Base-by-base conservation (phyloP, 2,888 invertebrate genomes). In the Drosophila rellima region DNA sequence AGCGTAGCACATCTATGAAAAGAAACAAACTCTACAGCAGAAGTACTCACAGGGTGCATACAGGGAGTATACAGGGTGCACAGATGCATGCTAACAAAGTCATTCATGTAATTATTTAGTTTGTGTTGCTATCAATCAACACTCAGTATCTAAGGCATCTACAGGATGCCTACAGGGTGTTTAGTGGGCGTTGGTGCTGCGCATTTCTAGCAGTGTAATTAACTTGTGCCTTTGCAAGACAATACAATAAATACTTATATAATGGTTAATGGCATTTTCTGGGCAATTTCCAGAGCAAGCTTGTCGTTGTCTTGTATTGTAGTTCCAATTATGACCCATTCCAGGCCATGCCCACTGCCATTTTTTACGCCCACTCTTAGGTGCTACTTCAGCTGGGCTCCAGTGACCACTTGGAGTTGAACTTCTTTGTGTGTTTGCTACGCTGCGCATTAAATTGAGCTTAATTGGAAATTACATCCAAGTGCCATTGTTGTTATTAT, bases 381-480 rank as follows among this genome's bases (percentile, higher is more conserved):
- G 2, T 29, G 1, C 20, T 11, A 33, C 39, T 56, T 39, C 51
- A 26, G 23, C 26, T 26, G 7, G 7, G 26, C 2, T 26, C 26
- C 26, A 26, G 7, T 39, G 47, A 37, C 61, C 52, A 65, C 57
- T 59, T 74, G 50, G 26, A 52, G 45, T 35, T 45, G 20, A 37
- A 29, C 15, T 63, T 63, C 56, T 59, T 57, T 65, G 55, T 61
- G 55, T 52, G 55, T 45, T 29, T 56, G 61, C 20, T 40, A 52
- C 40, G 59, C 45, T 59, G 64, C 42, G 61, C 63, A 70, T 80
- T 78, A 85, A 82, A 84, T 83, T 78, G 87, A 87, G 80, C 76
- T 74, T 86, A 87, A 86, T 86, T 86, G 87, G 83, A 83, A 82
- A 85, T 82, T 87, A 87, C 78, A 83, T 68, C 64, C 78, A 71